These are phyloP conservation scores for Crocodylus rhombifer DNA, from an alignment of 2,797 vertebrate species.

Conservation along the genomic window DNA sequence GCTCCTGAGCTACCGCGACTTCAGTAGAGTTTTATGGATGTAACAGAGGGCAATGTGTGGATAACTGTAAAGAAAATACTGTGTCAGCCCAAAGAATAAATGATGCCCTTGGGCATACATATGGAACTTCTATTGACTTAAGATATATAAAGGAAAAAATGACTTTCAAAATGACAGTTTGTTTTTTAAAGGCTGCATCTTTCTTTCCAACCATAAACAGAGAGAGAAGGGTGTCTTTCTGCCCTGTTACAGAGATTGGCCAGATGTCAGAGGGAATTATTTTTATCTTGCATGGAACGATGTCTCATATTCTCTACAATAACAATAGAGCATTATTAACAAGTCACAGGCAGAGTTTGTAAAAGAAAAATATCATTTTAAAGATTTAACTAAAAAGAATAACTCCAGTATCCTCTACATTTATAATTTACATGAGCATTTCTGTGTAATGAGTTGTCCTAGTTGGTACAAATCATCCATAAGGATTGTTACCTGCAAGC, in stretches of 20 bases:
- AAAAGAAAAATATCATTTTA: background rate
- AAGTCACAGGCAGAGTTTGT: background rate
- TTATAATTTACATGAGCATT: background rate
- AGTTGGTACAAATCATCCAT: background rate
- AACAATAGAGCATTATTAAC: background rate
- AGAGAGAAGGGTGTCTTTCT: background rate
- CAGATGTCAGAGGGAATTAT: background rate
- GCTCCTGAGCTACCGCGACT: background rate
- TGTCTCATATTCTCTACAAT: background rate
- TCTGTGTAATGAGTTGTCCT: background rate
- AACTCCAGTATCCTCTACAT: background rate
- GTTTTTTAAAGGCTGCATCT: background rate
- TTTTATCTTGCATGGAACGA: background rate
- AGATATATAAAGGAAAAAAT: background rate
- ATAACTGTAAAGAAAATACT: background rate
- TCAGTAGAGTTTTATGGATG: background rate
- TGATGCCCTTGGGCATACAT: background rate
- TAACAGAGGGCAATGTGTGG: background rate
- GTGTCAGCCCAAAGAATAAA: background rate
- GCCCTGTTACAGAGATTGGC: background rate
- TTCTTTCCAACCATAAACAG: background rate
- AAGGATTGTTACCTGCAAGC: background rate
- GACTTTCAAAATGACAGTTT: background rate
- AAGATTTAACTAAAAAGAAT: constrained; percentile 16
- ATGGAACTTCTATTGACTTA: background rate